Evolutionary conservation across 1,140 invertebrate species (phyloP), one percentile per base, ranked within the genome.

Genomic region (Rhopalosiphum padi): DNA sequence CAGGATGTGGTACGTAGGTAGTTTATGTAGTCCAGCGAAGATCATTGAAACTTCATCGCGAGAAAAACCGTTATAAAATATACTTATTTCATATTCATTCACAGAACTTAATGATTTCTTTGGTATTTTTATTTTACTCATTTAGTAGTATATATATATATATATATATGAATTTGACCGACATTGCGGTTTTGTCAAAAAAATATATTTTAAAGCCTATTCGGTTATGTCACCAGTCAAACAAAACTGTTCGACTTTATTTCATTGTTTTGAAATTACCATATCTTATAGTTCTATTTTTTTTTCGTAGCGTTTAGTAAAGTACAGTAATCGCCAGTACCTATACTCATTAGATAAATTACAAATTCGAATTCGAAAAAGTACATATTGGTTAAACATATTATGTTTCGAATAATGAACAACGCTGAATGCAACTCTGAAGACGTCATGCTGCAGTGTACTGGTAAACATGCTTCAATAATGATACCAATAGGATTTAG

Each of bases 41-140:
- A 86, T 43, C 43, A 48, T 48, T 86, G 30, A 30, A 48, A 87
- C 46, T 30, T n/a, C 86, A n/a, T n/a, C 6, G 18, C 25, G 0
- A 48, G 46, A 87, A 87, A 87, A 87, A 18, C 43, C 86, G 86
- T 87, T 87, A 48, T 87, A n/a, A 18, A n/a, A 48, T 46, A 87
- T 21, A n/a, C 2, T 30, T 68, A 30, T 15, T 68, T 68, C n/a
- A 60, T 68, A n/a, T 68, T 48, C 30, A 35, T 87, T 48, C 46
- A 48, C 2, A 51, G 18, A 87, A 11, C 86, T 87, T 48, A 22
- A 15, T 15, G 30, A 37, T 87, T 48, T 87, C 22, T 48, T 7
- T 8, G 30, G 21, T 48, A 87, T 51, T 87, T 48, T 68, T 68
- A 60, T 68, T n/a, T 68, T 68, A 68, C 60, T 18, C 0, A 15